A percentile compares a stretch with the other conserved stretches of the same genome.
Evolutionary conservation across 1,140 invertebrate species (phyloP).

Genomic region (Aleiodes sp.): DNA sequence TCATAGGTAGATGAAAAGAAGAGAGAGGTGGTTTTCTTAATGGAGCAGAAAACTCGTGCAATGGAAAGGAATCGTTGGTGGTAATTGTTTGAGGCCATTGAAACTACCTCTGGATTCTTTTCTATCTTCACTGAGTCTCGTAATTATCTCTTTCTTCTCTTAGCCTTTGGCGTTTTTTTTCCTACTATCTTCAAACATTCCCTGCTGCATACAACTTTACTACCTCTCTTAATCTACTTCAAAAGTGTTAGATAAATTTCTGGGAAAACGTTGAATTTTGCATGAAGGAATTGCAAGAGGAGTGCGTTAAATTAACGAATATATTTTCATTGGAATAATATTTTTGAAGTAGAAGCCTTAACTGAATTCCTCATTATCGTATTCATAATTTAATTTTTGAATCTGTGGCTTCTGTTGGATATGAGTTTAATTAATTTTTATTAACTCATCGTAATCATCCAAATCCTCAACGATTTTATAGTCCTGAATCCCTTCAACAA

Average conservation of each 20-base stretch:
- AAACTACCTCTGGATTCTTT: constrained; percentile 23
- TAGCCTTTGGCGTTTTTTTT: too few species aligned
- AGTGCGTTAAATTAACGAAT: too few species aligned
- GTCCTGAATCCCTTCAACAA: background rate
- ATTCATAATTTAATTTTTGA: too few species aligned
- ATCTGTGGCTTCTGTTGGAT: too few species aligned
- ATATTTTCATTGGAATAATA: too few species aligned
- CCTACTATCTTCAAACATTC: background rate
- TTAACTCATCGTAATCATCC: too few species aligned
- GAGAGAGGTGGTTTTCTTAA: constrained; percentile 37
- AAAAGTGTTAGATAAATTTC: background rate
- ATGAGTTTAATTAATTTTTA: too few species aligned
- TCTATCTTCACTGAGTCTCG: constrained; percentile 25
- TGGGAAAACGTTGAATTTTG: background rate
- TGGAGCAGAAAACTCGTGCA: constrained; percentile 45
- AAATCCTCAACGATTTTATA: background rate
- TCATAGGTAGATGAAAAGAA: constrained; percentile 3
- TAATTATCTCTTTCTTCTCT: constrained; percentile 44
- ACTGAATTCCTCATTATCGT: too few species aligned
- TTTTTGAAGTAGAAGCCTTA: too few species aligned
- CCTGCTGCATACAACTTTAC: background rate
- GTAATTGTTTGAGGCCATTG: constrained; percentile 51
- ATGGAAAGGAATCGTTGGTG: constrained; percentile 47
- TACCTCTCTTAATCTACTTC: background rate
- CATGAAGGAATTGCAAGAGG: too few species aligned